Evolutionary conservation across 1,140 invertebrate genomes (phyloP).

Genomic region (Cyrtorhinus lividipennis): DNA sequence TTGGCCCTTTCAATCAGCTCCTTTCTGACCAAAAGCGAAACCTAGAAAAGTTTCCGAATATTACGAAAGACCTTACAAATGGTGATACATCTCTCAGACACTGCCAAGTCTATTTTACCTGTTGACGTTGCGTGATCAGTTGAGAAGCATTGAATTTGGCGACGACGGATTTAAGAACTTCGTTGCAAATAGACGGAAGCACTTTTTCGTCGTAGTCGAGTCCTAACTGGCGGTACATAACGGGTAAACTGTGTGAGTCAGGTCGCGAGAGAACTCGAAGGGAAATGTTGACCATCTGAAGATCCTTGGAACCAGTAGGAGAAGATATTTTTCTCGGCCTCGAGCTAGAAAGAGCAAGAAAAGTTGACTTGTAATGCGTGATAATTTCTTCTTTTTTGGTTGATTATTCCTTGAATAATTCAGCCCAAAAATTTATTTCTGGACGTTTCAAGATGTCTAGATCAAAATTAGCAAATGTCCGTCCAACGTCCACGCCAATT

Average conservation of each 20-base stretch:
- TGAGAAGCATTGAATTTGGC: conserved; percentile 99
- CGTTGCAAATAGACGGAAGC: conserved; percentile 96
- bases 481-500: no score
- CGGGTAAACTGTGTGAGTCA: conserved; percentile 61
- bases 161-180: conserved; percentile 97
- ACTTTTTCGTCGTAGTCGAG: conserved; percentile 82
- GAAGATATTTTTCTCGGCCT: conserved; percentile 92
- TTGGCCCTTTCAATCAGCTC: conserved; percentile 90
- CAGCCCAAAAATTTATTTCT: no score
- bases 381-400: no score
- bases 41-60: conserved; percentile 32
- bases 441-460: no score
- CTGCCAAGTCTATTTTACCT: conserved; percentile 40
- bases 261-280: conserved; percentile 89
- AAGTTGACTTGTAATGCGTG: conserved; percentile 8
- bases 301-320: conserved; percentile 95
- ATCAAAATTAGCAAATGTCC: no score
- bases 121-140: conserved; percentile 94
- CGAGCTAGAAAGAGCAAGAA: conserved; percentile 39
- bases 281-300: conserved; percentile 99
- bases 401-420: no score
- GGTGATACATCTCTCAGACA: neutral
- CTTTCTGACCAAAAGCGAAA: conserved; percentile 81
- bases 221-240: conserved; percentile 79
- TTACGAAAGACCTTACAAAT: neutral